Evolutionary conservation across 2,113 vertebrate species (phyloP), one percentile per base, ranked within the genome.

Genomic region (Syrmaticus mikado): DNA sequence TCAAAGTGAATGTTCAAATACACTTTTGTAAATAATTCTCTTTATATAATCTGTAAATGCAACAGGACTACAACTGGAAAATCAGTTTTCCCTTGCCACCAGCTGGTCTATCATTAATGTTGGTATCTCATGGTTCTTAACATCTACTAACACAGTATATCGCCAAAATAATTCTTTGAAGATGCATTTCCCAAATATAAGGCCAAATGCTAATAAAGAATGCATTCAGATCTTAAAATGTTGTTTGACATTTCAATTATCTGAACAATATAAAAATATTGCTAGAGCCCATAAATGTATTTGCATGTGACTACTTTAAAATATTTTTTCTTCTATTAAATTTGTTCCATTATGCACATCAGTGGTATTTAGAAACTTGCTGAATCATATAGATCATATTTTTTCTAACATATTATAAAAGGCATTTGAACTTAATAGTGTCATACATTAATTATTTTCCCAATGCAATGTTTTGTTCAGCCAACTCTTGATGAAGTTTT

Each of bases 91-190:
- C 53, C 40, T 92, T 94, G 10, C 17, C 32, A 68, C 27, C 61
- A 92, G 30, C 28, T 95, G 70, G 15, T 18, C 52, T 73, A 32
- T 72, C 38, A 52, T 84, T 82, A 86, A 20, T 2, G 3, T 10
- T 7, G 53, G 13, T 43, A 90, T 43, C 55, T 74, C 38, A 84
- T 43, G 57, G 20, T 12, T 78, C 22, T 86, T 82, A 90, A 30
- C 40, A 84, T 62, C 4, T 53, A 79, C 81, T 86, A 65, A 72
- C 8, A 45, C 3, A 86, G 43, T 84, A 86, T 36, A 82, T 86
- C 6, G 92, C 41, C 28, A 89, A 84, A 92, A 79, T 25, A 38
- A 30, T 36, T 64, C 11, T 82, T 75, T 36, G 14, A 91, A 80
- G 64, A 84, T 46, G 2, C 34, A 83, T 81, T 94, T 92, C 22